A percentile compares a stretch with the other conserved stretches of the same genome.
Conservation (phyloP, 1,140 invertebrate species). For the Helicoverpa armigera region DNA sequence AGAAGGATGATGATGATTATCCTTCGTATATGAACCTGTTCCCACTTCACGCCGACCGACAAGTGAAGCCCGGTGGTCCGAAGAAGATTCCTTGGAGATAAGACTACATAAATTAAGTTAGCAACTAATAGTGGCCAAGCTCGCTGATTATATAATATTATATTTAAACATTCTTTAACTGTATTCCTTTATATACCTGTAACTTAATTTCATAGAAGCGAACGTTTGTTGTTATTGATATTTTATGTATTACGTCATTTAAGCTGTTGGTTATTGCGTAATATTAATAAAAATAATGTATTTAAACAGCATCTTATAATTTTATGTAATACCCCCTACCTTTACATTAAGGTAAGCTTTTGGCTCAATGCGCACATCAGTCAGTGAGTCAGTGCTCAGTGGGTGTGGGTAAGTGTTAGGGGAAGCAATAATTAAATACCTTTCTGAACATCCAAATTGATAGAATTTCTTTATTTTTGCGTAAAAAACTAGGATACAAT, state of each 20-base stretch:
- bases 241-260: slow-evolving; percentile 20
- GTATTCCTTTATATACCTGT: slow-evolving; percentile 5
- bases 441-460: too few species aligned
- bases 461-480: too few species aligned
- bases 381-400: too few species aligned
- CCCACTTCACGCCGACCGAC: neutral
- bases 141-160: neutral
- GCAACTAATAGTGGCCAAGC: slow-evolving; percentile 12
- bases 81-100: slow-evolving; percentile 67
- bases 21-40: slow-evolving; percentile 64
- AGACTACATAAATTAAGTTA: slow-evolving; percentile 41
- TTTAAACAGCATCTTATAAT: neutral
- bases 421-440: too few species aligned
- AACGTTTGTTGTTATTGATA: slow-evolving; percentile 18
- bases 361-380: too few species aligned
- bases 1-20: slow-evolving; percentile 51
- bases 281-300: slow-evolving; percentile 8
- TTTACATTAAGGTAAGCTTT: too few species aligned
- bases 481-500: too few species aligned
- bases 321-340: too few species aligned
- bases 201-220: slow-evolving; percentile 9
- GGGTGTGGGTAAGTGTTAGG: too few species aligned
- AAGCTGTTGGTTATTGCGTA: slow-evolving; percentile 45
- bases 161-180: neutral
- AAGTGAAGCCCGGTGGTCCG: neutral